A percentile compares a stretch with the other conserved stretches of the same genome.
These are phyloP conservation scores for Xylocampa areola DNA, from an alignment of 2,888 invertebrate genomes.

Conservation along the genomic window DNA sequence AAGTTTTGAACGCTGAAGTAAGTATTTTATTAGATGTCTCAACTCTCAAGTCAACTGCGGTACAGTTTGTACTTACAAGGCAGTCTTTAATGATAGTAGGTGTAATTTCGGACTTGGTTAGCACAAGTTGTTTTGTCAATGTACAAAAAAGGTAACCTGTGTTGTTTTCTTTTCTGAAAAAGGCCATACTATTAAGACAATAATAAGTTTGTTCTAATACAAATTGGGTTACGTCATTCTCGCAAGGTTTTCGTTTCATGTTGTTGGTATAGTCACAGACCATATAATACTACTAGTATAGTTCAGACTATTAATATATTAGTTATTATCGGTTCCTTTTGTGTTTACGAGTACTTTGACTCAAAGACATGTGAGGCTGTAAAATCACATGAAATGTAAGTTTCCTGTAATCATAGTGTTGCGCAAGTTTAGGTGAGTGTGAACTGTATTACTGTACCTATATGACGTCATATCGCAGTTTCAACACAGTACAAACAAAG, in stretches of 20 bases:
- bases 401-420: slow-evolving; percentile 62
- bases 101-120: slow-evolving; percentile 30
- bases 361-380: slow-evolving; percentile 30
- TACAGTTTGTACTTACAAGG: slow-evolving; percentile 35
- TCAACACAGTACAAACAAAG: slow-evolving; percentile 83
- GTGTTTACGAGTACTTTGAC: slow-evolving; percentile 26
- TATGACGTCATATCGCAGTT: slow-evolving; percentile 79
- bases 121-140: slow-evolving; percentile 22
- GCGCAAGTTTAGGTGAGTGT: slow-evolving; percentile 66
- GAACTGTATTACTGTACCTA: slow-evolving; percentile 60
- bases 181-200: slow-evolving; percentile 46
- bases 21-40: slow-evolving; percentile 51
- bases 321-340: slow-evolving; percentile 35
- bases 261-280: too few relatives aligned
- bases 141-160: slow-evolving; percentile 39
- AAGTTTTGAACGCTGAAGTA: slow-evolving; percentile 51
- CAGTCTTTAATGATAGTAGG: slow-evolving; percentile 21
- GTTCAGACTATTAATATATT: slow-evolving; percentile 36
- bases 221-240: slow-evolving; percentile 52
- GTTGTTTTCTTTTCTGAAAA: slow-evolving; percentile 42
- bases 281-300: too few relatives aligned
- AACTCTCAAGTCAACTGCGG: slow-evolving; percentile 28
- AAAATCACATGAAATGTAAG: slow-evolving; percentile 47
- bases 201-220: slow-evolving; percentile 36
- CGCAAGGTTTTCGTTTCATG: slow-evolving; percentile 51